Base-by-base conservation (phyloP, 2,888 invertebrate genomes). In the Amblyjoppa fuscipennis region DNA sequence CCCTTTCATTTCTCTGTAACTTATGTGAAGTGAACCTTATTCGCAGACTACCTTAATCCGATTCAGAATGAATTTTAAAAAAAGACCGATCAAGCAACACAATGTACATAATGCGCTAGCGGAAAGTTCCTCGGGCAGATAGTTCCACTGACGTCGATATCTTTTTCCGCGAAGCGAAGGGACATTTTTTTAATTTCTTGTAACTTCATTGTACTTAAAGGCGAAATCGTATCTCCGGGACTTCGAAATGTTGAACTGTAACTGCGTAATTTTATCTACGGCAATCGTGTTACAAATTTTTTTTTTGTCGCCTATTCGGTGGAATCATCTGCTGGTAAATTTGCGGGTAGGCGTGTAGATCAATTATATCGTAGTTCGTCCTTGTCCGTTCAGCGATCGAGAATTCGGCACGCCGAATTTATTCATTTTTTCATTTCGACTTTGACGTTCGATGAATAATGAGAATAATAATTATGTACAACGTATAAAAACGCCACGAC, bases 51-150 rank as follows among this genome's bases (percentile, higher is more conserved):
- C 20, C 20, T 20, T 20, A 56, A n/a, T 6, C 4, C 3, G 56
- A 77, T 77, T 77, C 68, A 13, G 66, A 13, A 34, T 25, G 74
- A 70, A 69, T 69, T 31, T 68, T 68, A 53, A 13, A 64, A 59
- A 70, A 56, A 61, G 38, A 53, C 28, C 11, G 38, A 73, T 51
- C n/a, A 71, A 64, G 28, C 64, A 75, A 82, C 69, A 79, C 59
- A 75, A 71, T 76, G 78, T 85, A 79, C 64, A 82, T 79, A 85
- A 41, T 73, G 74, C 51, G 70, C 56, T 81, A 84, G 70, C 56
- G 38, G 45, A 79, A 45, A 45, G 38, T 79, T 75, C 16, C 25
- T 51, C 38, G 64, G 51, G n/a, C 74, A 9, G 56, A 78, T 75
- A 78, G 25, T 85, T 81, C 64, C 78, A 79, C 78, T 45, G 73